Base-by-base conservation (phyloP, 2,797 vertebrate genomes). In the Enteromius anoplus region DNA sequence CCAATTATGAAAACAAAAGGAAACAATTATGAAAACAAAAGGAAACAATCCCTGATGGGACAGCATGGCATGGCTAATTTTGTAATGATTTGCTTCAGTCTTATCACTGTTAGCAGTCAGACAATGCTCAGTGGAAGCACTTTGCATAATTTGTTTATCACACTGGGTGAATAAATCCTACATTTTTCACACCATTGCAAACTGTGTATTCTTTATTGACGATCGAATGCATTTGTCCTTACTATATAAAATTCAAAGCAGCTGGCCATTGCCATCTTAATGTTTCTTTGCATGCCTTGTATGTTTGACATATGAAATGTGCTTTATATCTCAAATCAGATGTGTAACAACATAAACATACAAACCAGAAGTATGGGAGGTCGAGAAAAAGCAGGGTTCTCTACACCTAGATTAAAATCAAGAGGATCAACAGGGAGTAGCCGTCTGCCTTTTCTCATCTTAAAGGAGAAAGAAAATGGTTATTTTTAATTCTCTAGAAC, bases 381-480 rank as follows among this genome's bases (percentile, higher is more conserved):
- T 32, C 91, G 90, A 51, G 94, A 89, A 68, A 92, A 90, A 34
- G 87, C 15, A 3, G 91, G 89, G 81, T 94, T 93, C 6, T 96
- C 94, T 0, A 90, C 91, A 78, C 95, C 95, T 78, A 93, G 87
- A 40, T 96, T 93, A 1, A 97, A 96, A 91, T 97, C 96, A 91
- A 93, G 83, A 26, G 94, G 94, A 2, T 95, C 94, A 72, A 98
- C 94, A 34, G 95, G 94, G 64, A 99, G 94, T 68, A 96, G 93
- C 65, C 96, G 94, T 92, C 95, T 97, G 88, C 93, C 93, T 94
- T 96, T 96, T 91, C 93, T 95, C 91, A 90, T 94, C 94, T 94
- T 87, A 49, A 85, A n/a, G 45, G 40, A 65, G 58, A 86, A 88
- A 85, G 62, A 87, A 78, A 47, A 66, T 8, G 1, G 3, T 37